A percentile compares a stretch with the other conserved stretches of the same genome.
Evolutionary conservation across 2,797 vertebrate genomes (phyloP).

Genomic region (Clarias platycephalus): DNA sequence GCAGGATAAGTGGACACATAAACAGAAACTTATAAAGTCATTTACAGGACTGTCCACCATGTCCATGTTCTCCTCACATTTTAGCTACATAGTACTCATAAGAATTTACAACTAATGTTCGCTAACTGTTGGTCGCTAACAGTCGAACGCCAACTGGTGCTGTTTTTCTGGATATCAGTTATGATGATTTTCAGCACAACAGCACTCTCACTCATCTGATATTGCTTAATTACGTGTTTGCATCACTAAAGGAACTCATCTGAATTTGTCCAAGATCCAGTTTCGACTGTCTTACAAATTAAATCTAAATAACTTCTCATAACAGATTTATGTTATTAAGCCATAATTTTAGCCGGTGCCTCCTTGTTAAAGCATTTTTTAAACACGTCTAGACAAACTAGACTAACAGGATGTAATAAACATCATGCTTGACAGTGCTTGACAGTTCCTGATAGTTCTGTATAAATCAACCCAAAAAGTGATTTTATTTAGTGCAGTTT

Average conservation of each 20-base stretch:
- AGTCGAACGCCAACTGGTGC: too few relatives aligned
- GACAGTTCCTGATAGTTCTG: neutral
- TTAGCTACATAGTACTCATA: too few relatives aligned
- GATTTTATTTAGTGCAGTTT: constrained; percentile 24
- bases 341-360: neutral
- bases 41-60: too few relatives aligned
- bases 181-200: too few relatives aligned
- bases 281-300: neutral
- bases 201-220: too few relatives aligned
- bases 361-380: neutral
- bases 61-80: too few relatives aligned
- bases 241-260: neutral
- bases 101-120: too few relatives aligned
- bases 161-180: too few relatives aligned
- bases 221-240: neutral
- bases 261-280: neutral
- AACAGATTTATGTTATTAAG: neutral
- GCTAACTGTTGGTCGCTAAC: too few relatives aligned
- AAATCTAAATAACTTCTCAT: neutral
- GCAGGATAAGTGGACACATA: too few relatives aligned
- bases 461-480: constrained; percentile 35
- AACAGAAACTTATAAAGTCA: too few relatives aligned
- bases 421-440: constrained; percentile 1
- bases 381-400: neutral
- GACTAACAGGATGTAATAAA: constrained; percentile 33